Evolutionary conservation across 2,888 invertebrate species (phyloP).

Genomic region (Hypselothyrea guttata): DNA sequence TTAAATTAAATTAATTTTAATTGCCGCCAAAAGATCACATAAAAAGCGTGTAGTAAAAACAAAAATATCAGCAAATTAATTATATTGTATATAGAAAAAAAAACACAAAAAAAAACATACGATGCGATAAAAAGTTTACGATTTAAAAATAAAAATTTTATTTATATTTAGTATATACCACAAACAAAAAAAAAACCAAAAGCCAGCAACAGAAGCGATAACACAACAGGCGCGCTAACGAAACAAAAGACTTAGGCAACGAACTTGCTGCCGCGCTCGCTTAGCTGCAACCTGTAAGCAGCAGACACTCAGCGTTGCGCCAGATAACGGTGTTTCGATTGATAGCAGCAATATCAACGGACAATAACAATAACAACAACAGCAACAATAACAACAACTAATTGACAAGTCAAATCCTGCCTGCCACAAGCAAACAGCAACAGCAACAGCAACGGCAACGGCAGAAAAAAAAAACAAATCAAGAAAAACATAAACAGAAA

Average conservation of each 20-base stretch:
- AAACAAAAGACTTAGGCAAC: conserved; percentile 76
- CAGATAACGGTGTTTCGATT: conserved; percentile 67
- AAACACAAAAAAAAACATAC: conserved; percentile 61
- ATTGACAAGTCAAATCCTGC: conserved; percentile 78
- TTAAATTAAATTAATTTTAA: conserved; percentile 74
- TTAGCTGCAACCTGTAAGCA: conserved; percentile 7
- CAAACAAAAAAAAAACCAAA: conserved; percentile 14
- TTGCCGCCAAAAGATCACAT: conserved; percentile 72
- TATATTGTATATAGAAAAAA: conserved; percentile 72
- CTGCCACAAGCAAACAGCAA: conserved; percentile 44
- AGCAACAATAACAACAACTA: conserved; percentile 47
- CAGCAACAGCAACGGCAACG: conserved; percentile 3
- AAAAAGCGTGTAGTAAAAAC: conserved; percentile 71
- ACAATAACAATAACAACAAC: conserved; percentile 11
- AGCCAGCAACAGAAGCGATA: conserved; percentile 47
- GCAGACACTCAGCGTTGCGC: conserved; percentile 47
- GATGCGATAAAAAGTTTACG: conserved; percentile 63
- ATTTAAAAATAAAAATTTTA: conserved; percentile 52
- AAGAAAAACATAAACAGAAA: conserved; percentile 16
- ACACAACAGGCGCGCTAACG: conserved; percentile 28
- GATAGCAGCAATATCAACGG: conserved; percentile 52
- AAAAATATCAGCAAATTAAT: conserved; percentile 71
- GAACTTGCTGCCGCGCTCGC: conserved; percentile 60
- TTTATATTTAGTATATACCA: conserved; percentile 11
- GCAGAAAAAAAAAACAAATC: conserved; percentile 7